phyloP scores from a whole-genome alignment of 1,140 invertebrate genomes.

The Drosophila persimilis region DNA sequence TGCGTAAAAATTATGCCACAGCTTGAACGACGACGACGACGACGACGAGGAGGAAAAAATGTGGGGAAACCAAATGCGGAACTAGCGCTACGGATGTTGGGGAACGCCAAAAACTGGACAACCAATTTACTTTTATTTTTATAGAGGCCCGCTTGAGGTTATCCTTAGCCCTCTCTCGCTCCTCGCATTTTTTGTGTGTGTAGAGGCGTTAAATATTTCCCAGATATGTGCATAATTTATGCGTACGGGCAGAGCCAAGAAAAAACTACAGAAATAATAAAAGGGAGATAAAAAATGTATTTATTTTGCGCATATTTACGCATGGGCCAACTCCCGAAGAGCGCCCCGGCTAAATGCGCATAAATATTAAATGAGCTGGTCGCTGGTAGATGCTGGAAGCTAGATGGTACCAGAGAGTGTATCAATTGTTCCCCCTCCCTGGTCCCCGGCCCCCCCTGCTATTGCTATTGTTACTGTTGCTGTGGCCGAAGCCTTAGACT shows the following conservation, averaged over 20 bases:
- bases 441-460: background rate
- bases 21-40: constrained; percentile 37
- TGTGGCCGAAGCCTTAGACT: constrained; percentile 27
- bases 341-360: constrained; percentile 56
- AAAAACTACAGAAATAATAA: constrained; percentile 33
- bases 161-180: background rate
- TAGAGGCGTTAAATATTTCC: constrained; percentile 64
- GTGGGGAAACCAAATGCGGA: constrained; percentile 26
- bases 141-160: constrained; percentile 49
- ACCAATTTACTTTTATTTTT: constrained; percentile 65
- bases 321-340: constrained; percentile 43
- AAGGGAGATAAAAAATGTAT: constrained; percentile 51
- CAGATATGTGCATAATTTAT: constrained; percentile 56
- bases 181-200: background rate
- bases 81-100: constrained; percentile 20
- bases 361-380: constrained; percentile 66
- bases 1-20: constrained; percentile 68
- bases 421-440: constrained; percentile 45
- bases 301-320: constrained; percentile 63
- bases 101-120: constrained; percentile 28
- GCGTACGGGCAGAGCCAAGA: constrained; percentile 34
- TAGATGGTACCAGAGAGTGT: constrained; percentile 33
- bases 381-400: background rate
- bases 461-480: background rate
- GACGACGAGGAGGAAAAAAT: constrained; percentile 15